Conservation (phyloP, 2,888 invertebrate genomes). For the Cerastis leucographa region DNA sequence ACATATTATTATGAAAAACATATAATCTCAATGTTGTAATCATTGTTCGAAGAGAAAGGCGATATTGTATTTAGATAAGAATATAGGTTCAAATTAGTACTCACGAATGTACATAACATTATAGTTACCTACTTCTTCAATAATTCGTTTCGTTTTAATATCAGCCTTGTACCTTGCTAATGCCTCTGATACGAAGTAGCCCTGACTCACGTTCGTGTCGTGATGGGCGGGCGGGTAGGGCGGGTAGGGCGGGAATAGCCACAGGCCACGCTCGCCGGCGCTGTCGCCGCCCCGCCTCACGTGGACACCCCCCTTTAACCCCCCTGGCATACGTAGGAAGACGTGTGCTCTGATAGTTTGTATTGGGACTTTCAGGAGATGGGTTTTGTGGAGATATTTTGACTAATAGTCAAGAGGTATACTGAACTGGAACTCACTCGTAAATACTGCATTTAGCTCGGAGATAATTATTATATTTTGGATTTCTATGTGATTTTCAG, state of each 20-base stretch:
- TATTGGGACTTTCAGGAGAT: constrained; percentile 9
- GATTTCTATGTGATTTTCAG: not conserved
- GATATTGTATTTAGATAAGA: not conserved
- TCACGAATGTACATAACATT: not conserved
- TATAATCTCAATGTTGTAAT: not conserved
- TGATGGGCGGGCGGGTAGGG: constrained; percentile 75
- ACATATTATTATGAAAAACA: not conserved
- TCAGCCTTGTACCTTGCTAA: constrained; percentile 47
- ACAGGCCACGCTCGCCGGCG: constrained; percentile 84
- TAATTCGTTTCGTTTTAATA: constrained; percentile 27
- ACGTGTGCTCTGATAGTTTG: constrained; percentile 50
- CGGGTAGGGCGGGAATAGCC: constrained; percentile 83
- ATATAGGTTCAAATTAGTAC: not conserved
- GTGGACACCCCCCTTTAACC: constrained; percentile 72
- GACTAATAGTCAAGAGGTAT: not conserved
- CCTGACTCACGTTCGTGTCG: constrained; percentile 62
- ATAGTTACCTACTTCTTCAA: not conserved
- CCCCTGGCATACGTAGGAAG: constrained; percentile 39
- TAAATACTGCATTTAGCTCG: not conserved
- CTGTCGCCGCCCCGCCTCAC: constrained; percentile 82
- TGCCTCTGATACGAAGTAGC: constrained; percentile 57
- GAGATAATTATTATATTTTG: not conserved
- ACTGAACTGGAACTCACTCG: not conserved
- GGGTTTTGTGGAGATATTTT: not conserved
- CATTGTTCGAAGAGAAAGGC: not conserved